These are phyloP conservation scores for Metallyticus violacea DNA, from an alignment of 2,888 invertebrate species.

Conservation along the genomic window DNA sequence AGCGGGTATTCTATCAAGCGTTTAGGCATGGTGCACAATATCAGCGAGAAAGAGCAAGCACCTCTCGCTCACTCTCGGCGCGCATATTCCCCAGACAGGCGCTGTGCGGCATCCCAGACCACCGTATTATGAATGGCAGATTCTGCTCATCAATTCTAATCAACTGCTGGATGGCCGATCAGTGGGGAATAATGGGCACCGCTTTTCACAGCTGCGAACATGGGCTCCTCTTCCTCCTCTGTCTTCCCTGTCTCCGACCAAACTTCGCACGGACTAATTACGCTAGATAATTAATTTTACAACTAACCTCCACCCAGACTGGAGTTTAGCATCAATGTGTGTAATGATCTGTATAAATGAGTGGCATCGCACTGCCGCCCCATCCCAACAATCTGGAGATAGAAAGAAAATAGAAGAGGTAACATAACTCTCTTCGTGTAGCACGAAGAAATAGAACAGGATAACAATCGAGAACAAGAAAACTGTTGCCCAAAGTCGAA, in stretches of 20 bases:
- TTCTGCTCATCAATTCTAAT: slow-evolving; percentile 31
- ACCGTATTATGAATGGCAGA: slow-evolving; percentile 28
- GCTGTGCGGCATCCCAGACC: neutral
- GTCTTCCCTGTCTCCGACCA: neutral
- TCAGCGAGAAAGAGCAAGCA: neutral
- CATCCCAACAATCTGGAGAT: neutral
- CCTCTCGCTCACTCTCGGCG: neutral
- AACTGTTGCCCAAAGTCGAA: too few relatives aligned
- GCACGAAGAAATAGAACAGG: neutral
- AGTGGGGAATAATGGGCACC: slow-evolving; percentile 25
- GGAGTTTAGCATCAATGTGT: slow-evolving; percentile 27
- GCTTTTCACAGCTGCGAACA: slow-evolving; percentile 21
- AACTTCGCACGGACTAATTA: slow-evolving; percentile 31
- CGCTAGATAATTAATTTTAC: slow-evolving; percentile 33
- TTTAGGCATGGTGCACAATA: neutral
- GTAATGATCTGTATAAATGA: slow-evolving; percentile 32
- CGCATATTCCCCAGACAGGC: neutral
- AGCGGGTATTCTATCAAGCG: neutral
- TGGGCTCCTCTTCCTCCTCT: neutral
- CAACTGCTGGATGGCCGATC: slow-evolving; percentile 25
- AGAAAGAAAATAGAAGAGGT: neutral
- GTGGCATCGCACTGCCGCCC: slow-evolving; percentile 10
- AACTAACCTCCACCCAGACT: slow-evolving; percentile 27
- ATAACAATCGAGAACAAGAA: too few relatives aligned
- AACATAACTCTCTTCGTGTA: too few relatives aligned